A percentile compares a stretch with the other conserved stretches of the same genome.
phyloP scores from a whole-genome alignment of 2,888 invertebrate species.

The Volucella zonaria region DNA sequence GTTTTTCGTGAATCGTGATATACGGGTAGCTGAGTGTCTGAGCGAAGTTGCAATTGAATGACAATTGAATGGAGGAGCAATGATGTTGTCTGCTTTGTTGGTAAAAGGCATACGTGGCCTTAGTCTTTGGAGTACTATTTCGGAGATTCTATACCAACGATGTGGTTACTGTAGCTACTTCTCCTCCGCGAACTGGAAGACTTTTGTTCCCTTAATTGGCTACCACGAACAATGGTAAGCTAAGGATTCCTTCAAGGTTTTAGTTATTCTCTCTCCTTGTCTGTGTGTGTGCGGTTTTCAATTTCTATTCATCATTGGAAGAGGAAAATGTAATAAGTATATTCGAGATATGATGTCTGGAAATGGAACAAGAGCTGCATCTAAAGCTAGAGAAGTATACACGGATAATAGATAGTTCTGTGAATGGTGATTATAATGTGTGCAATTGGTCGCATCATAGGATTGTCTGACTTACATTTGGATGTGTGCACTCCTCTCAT shows the following conservation, averaged over 20 bases:
- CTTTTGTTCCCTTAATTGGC: conserved; percentile 65
- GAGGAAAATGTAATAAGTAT: conserved; percentile 24
- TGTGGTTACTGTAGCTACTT: background rate
- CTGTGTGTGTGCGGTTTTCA: conserved; percentile 39
- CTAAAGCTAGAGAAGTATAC: too few species aligned
- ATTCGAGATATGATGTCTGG: background rate
- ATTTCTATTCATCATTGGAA: conserved; percentile 17
- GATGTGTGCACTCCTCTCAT: background rate
- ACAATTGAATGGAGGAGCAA: conserved; percentile 53
- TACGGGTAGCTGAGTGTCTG: conserved; percentile 18
- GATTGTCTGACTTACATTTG: background rate
- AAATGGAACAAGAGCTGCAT: too few species aligned
- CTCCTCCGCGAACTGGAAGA: background rate
- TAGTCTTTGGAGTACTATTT: background rate
- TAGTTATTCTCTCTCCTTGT: conserved; percentile 11
- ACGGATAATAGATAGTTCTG: background rate
- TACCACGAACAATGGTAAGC: conserved; percentile 46
- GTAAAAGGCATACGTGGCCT: background rate
- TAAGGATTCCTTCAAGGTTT: conserved; percentile 60
- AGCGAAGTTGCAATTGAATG: conserved; percentile 52
- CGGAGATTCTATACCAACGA: background rate
- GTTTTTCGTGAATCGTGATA: conserved; percentile 47
- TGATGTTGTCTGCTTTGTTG: conserved; percentile 7
- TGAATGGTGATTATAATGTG: background rate
- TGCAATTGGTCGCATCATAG: conserved; percentile 3